Evolutionary conservation across 2,113 vertebrate genomes (phyloP).

Genomic region (Oncorhynchus clarkii): DNA sequence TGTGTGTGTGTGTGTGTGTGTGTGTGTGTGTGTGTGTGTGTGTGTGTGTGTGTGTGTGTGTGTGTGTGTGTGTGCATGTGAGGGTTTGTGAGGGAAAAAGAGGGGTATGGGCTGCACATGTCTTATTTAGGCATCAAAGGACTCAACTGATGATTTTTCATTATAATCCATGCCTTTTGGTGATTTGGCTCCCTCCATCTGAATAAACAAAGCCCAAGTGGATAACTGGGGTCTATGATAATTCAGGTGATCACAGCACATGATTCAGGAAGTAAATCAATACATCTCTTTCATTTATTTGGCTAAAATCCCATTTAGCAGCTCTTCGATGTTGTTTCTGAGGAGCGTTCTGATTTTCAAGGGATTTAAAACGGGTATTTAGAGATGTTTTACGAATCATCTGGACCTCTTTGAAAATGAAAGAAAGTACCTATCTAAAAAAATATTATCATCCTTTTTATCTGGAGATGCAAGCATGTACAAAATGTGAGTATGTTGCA

Average conservation of each 20-base stretch:
- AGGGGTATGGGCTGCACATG: slow-evolving; percentile 83
- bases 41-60: neutral
- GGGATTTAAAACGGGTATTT: slow-evolving; percentile 74
- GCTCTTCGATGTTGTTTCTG: slow-evolving; percentile 77
- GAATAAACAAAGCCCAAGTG: slow-evolving; percentile 81
- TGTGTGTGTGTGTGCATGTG: neutral
- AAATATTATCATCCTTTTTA: slow-evolving; percentile 63
- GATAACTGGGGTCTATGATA: slow-evolving; percentile 68
- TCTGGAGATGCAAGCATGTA: slow-evolving; percentile 66
- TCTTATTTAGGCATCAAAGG: slow-evolving; percentile 89
- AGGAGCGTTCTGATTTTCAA: slow-evolving; percentile 67
- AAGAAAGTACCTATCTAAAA: slow-evolving; percentile 68
- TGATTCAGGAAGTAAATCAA: slow-evolving; percentile 66
- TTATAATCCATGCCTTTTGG: slow-evolving; percentile 78
- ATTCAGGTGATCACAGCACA: slow-evolving; percentile 73
- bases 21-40: neutral
- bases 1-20: neutral
- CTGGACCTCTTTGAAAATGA: slow-evolving; percentile 76
- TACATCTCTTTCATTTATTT: slow-evolving; percentile 72
- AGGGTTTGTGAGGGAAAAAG: slow-evolving; percentile 50
- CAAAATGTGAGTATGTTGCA: slow-evolving; percentile 63
- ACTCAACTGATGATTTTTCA: slow-evolving; percentile 78
- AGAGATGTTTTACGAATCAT: slow-evolving; percentile 67
- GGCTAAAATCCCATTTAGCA: slow-evolving; percentile 66
- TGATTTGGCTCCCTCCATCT: slow-evolving; percentile 76